A percentile compares a stretch with the other conserved stretches of the same genome.
Conservation (phyloP, 2,797 vertebrate genomes). For the Gymnopithys bicolor region DNA sequence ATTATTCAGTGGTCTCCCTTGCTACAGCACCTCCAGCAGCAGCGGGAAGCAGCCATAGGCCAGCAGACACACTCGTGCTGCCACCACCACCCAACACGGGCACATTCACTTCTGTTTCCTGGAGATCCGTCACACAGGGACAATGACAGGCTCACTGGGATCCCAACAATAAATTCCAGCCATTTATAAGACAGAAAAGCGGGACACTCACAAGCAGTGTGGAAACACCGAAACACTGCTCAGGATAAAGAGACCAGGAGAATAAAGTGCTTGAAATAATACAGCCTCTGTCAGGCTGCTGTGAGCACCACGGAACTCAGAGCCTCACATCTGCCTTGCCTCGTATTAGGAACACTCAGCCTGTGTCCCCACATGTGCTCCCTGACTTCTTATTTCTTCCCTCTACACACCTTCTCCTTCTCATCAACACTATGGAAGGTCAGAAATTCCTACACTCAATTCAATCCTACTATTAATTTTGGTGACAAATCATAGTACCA, state of each 20-base stretch:
- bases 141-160: neutral
- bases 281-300: neutral
- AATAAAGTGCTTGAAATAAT: neutral
- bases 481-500: neutral
- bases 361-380: fast-evolving
- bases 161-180: neutral
- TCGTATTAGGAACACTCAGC: neutral
- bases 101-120: neutral
- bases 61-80: neutral
- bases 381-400: neutral
- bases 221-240: neutral
- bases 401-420: neutral
- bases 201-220: neutral
- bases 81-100: neutral
- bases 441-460: neutral
- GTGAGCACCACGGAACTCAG: neutral
- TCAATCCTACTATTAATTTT: neutral
- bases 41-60: neutral
- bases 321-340: neutral
- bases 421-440: neutral
- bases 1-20: constrained; percentile 46
- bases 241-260: neutral
- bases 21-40: neutral
- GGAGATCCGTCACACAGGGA: neutral
- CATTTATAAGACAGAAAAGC: neutral